These are phyloP conservation scores for Luidia sarsii DNA, from an alignment of 53 echinoderm and acorn worm genomes.

Conservation along the genomic window DNA sequence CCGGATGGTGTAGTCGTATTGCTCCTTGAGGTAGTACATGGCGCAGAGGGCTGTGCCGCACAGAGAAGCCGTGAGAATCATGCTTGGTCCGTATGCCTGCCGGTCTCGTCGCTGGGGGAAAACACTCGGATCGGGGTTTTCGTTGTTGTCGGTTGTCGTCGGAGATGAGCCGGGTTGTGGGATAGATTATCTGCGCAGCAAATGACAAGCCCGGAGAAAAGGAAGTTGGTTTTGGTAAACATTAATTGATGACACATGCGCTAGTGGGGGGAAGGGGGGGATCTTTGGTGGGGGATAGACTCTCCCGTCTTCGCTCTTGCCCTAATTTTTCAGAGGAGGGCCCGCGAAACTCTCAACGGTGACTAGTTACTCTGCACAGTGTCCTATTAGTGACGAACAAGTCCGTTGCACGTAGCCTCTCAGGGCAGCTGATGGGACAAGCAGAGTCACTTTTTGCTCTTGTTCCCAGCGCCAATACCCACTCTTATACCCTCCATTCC, in stretches of 20 bases:
- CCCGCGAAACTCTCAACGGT: too few relatives aligned
- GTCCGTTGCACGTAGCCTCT: too few relatives aligned
- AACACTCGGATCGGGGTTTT: too few relatives aligned
- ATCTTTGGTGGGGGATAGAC: too few relatives aligned
- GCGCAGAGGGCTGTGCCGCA: constrained; percentile 96
- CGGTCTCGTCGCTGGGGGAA: not conserved
- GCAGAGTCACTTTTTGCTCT: too few relatives aligned
- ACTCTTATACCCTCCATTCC: too few relatives aligned
- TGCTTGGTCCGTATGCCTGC: constrained; percentile 12
- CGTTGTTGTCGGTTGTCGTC: not conserved
- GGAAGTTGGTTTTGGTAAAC: constrained; percentile 52
- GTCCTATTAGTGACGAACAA: too few relatives aligned
- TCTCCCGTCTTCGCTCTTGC: too few relatives aligned
- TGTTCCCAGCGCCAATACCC: too few relatives aligned
- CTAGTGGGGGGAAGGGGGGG: not conserved
- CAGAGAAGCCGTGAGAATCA: constrained; percentile 86
- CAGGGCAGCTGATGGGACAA: too few relatives aligned
- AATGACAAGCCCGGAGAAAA: constrained; percentile 37
- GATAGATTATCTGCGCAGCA: constrained; percentile 50
- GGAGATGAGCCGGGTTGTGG: not conserved
- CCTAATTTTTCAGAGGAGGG: too few relatives aligned
- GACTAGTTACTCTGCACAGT: too few relatives aligned
- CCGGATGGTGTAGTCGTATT: constrained; percentile 90
- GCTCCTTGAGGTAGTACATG: constrained; percentile 96
- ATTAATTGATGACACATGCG: constrained; percentile 43